A percentile compares a stretch with the other conserved stretches of the same genome.
These are phyloP conservation scores for Drosophila anomalata DNA, from an alignment of 2,888 invertebrate genomes.

Conservation along the genomic window DNA sequence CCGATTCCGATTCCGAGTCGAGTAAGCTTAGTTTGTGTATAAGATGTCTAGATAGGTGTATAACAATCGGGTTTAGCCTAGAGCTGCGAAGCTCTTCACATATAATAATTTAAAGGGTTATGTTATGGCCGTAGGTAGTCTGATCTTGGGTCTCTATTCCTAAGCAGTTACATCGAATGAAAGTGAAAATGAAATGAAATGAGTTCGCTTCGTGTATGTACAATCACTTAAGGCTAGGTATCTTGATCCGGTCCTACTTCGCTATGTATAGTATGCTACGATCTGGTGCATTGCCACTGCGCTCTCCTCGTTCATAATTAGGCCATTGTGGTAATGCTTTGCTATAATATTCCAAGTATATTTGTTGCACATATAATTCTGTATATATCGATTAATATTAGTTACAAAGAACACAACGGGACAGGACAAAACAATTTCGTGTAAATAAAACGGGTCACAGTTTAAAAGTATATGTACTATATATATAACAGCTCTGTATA, in stretches of 20 bases:
- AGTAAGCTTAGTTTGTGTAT: neutral
- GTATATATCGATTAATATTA: conserved; percentile 6
- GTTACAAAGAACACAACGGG: neutral
- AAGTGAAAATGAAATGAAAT: no score
- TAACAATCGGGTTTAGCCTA: conserved; percentile 1
- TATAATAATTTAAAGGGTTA: neutral
- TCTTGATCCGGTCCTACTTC: conserved; percentile 10
- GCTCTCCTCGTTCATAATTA: conserved; percentile 8
- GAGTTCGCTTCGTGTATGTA: conserved; percentile 8
- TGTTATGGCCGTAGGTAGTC: conserved; percentile 4
- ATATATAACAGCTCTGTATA: neutral
- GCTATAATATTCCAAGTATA: conserved; percentile 36
- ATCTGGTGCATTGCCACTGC: conserved; percentile 1
- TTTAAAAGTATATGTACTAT: conserved; percentile 7
- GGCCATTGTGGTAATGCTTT: conserved; percentile 68
- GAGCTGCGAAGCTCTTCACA: neutral
- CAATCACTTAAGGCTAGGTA: conserved; percentile 20
- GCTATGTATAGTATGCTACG: conserved; percentile 1
- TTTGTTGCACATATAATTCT: conserved; percentile 9
- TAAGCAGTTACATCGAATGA: no score
- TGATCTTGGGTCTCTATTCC: no score
- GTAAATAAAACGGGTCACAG: conserved; percentile 20
- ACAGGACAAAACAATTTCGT: conserved; percentile 4
- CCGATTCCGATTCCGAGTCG: neutral
- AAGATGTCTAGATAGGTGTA: neutral